Conservation (phyloP, 2,888 invertebrate species). For the Diachrysia chrysitis region DNA sequence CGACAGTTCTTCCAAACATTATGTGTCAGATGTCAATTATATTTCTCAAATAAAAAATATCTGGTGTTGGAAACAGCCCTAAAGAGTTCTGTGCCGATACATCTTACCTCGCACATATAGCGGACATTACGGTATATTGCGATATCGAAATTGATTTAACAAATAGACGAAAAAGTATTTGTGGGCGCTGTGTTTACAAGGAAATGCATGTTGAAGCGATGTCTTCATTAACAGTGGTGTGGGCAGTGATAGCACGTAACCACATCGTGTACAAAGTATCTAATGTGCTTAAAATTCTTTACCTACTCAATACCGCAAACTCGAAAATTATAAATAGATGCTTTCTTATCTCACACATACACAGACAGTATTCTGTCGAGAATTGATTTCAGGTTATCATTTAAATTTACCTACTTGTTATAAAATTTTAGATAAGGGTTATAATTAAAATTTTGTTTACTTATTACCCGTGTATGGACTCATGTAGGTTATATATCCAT, state of each 20-base stretch:
- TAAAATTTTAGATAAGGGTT: too few relatives aligned
- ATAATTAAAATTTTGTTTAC: too few relatives aligned
- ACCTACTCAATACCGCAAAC: neutral
- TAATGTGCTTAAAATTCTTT: neutral
- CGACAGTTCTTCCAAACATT: too few relatives aligned
- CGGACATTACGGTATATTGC: constrained; percentile 23
- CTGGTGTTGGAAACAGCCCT: too few relatives aligned
- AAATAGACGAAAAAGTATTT: constrained; percentile 29
- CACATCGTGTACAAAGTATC: neutral
- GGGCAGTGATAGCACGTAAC: constrained; percentile 23
- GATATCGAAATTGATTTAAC: constrained; percentile 34
- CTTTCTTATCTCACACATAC: too few relatives aligned
- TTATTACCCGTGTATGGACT: too few relatives aligned
- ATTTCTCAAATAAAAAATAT: too few relatives aligned
- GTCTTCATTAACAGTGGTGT: constrained; percentile 33
- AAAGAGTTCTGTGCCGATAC: neutral
- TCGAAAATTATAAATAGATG: neutral
- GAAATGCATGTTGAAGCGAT: constrained; percentile 32
- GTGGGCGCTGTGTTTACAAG: constrained; percentile 36
- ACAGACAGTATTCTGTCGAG: too few relatives aligned
- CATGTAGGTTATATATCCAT: too few relatives aligned
- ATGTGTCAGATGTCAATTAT: too few relatives aligned
- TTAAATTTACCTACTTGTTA: too few relatives aligned
- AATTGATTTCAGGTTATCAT: too few relatives aligned
- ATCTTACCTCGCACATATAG: constrained; percentile 7